These are phyloP conservation scores for Stichopus horrens DNA, from an alignment of 53 echinoderm and acorn worm species.

Conservation along the genomic window DNA sequence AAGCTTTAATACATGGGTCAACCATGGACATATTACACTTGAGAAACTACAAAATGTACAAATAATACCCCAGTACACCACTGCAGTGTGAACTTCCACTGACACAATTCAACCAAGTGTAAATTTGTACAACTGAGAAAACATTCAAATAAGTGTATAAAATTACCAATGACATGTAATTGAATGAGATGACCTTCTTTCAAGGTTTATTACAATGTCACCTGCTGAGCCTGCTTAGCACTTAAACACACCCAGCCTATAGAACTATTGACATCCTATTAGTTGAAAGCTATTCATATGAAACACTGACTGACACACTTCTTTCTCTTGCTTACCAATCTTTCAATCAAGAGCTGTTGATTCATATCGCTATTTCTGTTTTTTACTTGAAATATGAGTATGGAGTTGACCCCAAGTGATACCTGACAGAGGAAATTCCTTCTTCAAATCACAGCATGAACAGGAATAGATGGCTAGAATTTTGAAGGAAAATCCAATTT, in stretches of 20 bases:
- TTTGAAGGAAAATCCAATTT: constrained; percentile 22
- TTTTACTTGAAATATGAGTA: constrained; percentile 18
- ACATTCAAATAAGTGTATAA: neutral
- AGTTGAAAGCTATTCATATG: neutral
- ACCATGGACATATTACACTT: too few relatives aligned
- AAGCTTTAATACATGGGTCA: too few relatives aligned
- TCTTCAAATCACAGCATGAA: constrained; percentile 42
- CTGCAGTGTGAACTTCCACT: too few relatives aligned
- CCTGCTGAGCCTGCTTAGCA: neutral
- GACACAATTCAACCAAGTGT: neutral
- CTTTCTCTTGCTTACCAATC: neutral
- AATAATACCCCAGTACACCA: too few relatives aligned
- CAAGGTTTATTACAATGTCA: neutral
- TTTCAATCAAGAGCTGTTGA: neutral
- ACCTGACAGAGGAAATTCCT: constrained; percentile 26
- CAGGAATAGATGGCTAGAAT: constrained; percentile 14
- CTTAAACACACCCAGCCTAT: neutral
- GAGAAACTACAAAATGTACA: too few relatives aligned
- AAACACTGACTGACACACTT: neutral
- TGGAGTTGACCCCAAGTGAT: constrained; percentile 16
- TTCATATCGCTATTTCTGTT: neutral
- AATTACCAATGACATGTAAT: neutral
- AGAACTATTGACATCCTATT: neutral
- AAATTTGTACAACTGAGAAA: neutral
- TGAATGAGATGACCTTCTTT: neutral